Evolutionary conservation across 53 echinoderm and acorn worm genomes (phyloP), one percentile per base, ranked within the genome.

Genomic region (Mesocentrotus franciscanus): DNA sequence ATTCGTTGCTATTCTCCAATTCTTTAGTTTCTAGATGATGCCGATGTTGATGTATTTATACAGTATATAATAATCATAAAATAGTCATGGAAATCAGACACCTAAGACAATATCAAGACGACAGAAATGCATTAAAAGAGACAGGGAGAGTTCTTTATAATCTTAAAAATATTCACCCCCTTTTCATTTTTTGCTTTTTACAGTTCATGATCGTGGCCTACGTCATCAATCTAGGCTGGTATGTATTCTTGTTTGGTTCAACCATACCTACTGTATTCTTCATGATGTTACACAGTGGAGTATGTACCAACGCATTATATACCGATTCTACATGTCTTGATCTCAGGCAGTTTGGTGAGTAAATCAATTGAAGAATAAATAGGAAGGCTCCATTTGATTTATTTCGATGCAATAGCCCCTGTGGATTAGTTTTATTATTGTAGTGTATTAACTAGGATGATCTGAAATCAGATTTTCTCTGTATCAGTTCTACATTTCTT

Each of bases 311-410:
- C 34, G 4, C 36, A 85, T 66, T n/a, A 26, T 94, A 24, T 29
- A 85, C 94, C 22, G 56, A 24, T 15, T 36, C 85, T 4, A 94
- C 94, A 22, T 94, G 94, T 66, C 35, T 94, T 2, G 94, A 94
- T 22, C 87, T 94, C 8, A 59, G 94, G 11, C 94, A 94, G 87
- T 94, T 94, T 66, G 94, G 94, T 94, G 61, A 64, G 94, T 72
- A 36, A n/a, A n/a, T n/a, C 57, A 3, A 3, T 36, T 81, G 72
- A 8, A 62, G 17, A 14, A 14, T 13, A 66, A 66, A 66, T 39
- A 39, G 30, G 27, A 32, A 75, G 16, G 15, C 16, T 61, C 36
- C 15, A 36, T 36, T 1, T 27, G 29, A 79, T 79, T 35, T 16
- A 39, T 79, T 79, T 76, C 0, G 76, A 76, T 30, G 76, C 14